Conservation (phyloP, 2,888 invertebrate species). For the Bhutanitis thaidina region DNA sequence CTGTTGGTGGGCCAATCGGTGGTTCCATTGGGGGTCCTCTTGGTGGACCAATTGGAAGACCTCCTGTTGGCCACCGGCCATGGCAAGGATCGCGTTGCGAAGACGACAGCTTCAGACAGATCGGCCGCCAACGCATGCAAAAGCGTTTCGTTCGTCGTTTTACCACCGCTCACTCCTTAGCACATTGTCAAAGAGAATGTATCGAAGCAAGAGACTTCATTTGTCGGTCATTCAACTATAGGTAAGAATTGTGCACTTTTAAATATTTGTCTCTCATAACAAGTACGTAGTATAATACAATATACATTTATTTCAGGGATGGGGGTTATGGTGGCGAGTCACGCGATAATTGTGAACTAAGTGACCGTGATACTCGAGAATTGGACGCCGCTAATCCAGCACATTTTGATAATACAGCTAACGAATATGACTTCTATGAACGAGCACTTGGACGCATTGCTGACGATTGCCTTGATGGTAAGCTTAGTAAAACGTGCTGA, state of each 20-base stretch:
- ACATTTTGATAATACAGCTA: conserved; percentile 90
- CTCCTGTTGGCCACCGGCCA: conserved; percentile 54
- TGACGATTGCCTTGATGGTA: conserved; percentile 93
- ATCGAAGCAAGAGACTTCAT: conserved; percentile 89
- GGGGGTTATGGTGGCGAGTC: conserved; percentile 82
- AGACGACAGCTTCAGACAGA: conserved; percentile 91
- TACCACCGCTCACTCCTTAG: conserved; percentile 85
- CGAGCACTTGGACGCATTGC: conserved; percentile 85
- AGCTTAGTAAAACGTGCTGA: conserved; percentile 21
- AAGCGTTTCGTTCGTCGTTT: conserved; percentile 88
- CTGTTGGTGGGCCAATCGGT: conserved; percentile 54
- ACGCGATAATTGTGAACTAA: conserved; percentile 93
- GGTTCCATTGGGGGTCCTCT: conserved; percentile 53
- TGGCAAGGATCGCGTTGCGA: conserved; percentile 85
- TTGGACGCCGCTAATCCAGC: conserved; percentile 91
- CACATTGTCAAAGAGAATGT: conserved; percentile 92
- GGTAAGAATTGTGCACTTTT: conserved; percentile 60
- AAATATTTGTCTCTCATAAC: no score
- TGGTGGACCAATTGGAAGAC: conserved; percentile 53
- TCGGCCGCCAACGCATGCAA: conserved; percentile 89
- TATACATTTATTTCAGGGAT: conserved; percentile 49
- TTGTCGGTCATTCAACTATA: conserved; percentile 93
- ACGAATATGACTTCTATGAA: conserved; percentile 91
- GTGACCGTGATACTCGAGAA: conserved; percentile 91
- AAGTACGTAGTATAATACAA: no score